phyloP scores from a whole-genome alignment of 2,113 vertebrate genomes.

The Coptodon bakossiorum region DNA sequence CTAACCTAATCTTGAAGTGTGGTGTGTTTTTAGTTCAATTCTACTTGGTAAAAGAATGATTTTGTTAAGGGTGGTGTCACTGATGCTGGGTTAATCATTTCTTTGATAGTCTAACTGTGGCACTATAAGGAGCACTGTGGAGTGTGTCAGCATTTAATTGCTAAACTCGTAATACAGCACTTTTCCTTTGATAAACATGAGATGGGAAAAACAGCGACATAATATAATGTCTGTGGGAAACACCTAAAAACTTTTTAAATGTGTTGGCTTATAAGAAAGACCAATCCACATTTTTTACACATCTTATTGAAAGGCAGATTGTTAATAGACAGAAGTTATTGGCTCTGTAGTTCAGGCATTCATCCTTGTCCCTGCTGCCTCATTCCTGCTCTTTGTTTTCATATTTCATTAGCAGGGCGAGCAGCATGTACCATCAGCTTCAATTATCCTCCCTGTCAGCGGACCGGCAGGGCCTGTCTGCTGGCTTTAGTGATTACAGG shows the following conservation, averaged over 20 bases:
- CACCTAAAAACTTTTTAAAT: background rate
- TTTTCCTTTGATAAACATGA: background rate
- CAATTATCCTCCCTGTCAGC: constrained; percentile 55
- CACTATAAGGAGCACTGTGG: background rate
- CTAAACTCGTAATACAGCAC: background rate
- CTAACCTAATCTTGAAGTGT: background rate
- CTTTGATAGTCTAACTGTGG: background rate
- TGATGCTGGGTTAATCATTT: background rate
- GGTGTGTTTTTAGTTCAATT: background rate
- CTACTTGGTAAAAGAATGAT: background rate
- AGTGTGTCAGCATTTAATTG: background rate
- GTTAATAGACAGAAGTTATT: background rate
- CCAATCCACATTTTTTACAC: background rate
- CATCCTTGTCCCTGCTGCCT: background rate
- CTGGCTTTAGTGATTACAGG: constrained; percentile 61
- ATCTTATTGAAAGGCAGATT: background rate
- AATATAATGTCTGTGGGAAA: background rate
- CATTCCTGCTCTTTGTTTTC: constrained; percentile 39
- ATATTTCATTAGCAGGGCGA: constrained; percentile 49
- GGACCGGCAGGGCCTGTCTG: constrained; percentile 33
- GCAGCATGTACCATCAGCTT: constrained; percentile 53
- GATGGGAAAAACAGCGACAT: background rate
- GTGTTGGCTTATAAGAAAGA: background rate
- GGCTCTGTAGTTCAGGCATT: background rate
- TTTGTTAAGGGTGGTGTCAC: background rate